These are phyloP conservation scores for Cercopithecus neglectus DNA, from an alignment of 2,797 vertebrate genomes.

Conservation along the genomic window DNA sequence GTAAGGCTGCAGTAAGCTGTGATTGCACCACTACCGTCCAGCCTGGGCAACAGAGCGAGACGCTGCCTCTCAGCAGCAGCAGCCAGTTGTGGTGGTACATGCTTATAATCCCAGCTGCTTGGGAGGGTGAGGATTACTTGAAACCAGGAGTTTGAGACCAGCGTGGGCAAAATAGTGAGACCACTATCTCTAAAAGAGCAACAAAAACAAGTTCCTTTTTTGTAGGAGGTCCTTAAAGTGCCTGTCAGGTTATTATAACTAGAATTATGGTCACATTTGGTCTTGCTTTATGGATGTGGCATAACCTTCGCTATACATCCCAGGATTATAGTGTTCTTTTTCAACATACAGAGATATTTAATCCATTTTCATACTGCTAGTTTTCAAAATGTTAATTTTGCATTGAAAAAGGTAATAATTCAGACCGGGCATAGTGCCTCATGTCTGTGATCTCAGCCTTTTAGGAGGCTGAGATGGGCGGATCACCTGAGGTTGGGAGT, in stretches of 20 bases:
- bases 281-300: not conserved
- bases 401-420: not conserved
- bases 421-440: too few relatives aligned
- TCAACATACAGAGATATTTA: not conserved
- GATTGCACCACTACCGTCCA: not conserved
- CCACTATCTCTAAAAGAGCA: not conserved
- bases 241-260: not conserved
- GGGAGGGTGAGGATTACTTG: not conserved
- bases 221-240: not conserved
- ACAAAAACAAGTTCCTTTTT: conserved; percentile 1
- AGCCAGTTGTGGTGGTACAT: not conserved
- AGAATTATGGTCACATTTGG: not conserved
- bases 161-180: not conserved
- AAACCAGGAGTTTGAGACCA: not conserved
- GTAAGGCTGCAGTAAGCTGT: not conserved
- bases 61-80: not conserved
- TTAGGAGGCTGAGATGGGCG: too few relatives aligned
- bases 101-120: not conserved
- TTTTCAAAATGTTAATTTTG: conserved; percentile 15
- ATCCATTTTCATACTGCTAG: not conserved
- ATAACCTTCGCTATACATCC: not conserved
- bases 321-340: not conserved
- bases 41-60: not conserved
- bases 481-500: too few relatives aligned
- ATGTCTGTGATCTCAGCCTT: too few relatives aligned